Conservation (phyloP, 2,888 invertebrate species). For the Allacma fusca region DNA sequence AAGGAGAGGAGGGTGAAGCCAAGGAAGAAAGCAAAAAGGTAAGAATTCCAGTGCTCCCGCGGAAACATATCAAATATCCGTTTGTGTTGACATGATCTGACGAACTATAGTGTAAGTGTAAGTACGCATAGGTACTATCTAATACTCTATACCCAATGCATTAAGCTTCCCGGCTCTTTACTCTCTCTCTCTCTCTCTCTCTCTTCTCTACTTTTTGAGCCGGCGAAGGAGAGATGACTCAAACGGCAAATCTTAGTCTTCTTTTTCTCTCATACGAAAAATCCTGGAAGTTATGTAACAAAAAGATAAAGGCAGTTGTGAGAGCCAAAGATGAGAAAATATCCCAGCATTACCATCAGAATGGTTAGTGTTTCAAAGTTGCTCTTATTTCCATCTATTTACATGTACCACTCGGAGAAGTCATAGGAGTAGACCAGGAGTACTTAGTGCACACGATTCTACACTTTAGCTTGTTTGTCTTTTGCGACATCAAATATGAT, state of each 20-base stretch:
- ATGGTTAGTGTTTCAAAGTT: constrained; percentile 16
- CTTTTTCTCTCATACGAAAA: not conserved
- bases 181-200: constrained; percentile 18
- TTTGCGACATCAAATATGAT: no score
- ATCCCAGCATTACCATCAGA: constrained; percentile 26
- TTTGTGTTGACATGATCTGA: constrained; percentile 39
- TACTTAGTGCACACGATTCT: no score
- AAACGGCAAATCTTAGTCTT: not conserved
- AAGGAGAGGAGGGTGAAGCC: not conserved
- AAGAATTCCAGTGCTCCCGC: constrained; percentile 14
- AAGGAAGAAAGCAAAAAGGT: constrained; percentile 3
- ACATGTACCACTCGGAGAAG: not conserved
- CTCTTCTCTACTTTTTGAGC: no score
- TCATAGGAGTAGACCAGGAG: no score
- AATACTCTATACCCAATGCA: not conserved
- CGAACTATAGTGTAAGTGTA: constrained; percentile 16
- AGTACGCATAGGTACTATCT: no score
- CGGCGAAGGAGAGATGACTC: not conserved
- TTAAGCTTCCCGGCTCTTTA: constrained; percentile 31
- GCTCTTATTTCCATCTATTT: not conserved
- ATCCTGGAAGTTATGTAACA: not conserved
- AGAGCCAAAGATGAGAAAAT: not conserved
- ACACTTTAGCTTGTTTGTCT: no score
- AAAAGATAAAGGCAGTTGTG: not conserved
- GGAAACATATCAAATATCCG: constrained; percentile 43